Conservation (phyloP, 2,888 invertebrate species). For the Cerastoderma edule region DNA sequence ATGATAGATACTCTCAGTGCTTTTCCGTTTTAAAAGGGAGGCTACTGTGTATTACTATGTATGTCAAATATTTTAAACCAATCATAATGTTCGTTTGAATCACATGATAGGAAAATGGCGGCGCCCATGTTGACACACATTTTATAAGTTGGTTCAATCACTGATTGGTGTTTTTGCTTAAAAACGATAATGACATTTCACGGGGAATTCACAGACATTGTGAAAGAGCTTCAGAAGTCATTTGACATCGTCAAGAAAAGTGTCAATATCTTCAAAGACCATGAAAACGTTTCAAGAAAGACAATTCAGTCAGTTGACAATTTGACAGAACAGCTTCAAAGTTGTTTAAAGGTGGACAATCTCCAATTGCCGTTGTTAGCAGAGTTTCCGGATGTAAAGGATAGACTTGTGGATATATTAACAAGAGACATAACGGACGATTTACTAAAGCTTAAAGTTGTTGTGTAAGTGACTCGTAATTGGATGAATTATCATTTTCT, state of each 20-base stretch:
- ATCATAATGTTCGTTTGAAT: too few species aligned
- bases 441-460: conserved; percentile 27
- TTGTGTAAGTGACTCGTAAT: conserved; percentile 61
- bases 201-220: conserved; percentile 3
- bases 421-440: conserved; percentile 50
- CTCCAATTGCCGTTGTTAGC: conserved; percentile 17
- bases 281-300: conserved; percentile 20
- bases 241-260: conserved; percentile 46
- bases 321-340: conserved; percentile 59
- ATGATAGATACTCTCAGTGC: too few species aligned
- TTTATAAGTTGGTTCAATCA: too few species aligned
- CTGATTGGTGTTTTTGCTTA: too few species aligned
- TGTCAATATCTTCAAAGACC: conserved; percentile 33
- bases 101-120: too few species aligned
- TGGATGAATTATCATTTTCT: too few species aligned
- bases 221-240: conserved; percentile 55
- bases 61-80: too few species aligned
- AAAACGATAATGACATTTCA: too few species aligned
- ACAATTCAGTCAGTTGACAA: conserved; percentile 44
- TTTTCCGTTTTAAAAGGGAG: too few species aligned
- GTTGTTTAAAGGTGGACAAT: conserved; percentile 44
- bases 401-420: conserved; percentile 58
- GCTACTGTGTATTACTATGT: too few species aligned
- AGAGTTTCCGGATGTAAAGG: conserved; percentile 55
- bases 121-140: too few species aligned